A percentile compares a stretch with the other conserved stretches of the same genome.
phyloP scores from a whole-genome alignment of 2,797 vertebrate genomes.

The Borostomias antarcticus region DNA sequence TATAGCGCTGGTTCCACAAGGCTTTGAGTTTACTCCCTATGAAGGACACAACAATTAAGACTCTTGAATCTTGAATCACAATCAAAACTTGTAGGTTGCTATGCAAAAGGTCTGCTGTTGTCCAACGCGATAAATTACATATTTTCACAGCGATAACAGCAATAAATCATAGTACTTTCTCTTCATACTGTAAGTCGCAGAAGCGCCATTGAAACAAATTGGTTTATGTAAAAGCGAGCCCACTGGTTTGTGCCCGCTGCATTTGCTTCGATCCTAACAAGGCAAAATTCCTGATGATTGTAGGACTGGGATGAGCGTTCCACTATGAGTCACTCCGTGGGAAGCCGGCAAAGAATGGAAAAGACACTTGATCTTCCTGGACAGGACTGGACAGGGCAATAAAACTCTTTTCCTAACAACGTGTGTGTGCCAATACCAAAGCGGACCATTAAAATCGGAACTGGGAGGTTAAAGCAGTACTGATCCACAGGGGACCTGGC shows the following conservation, averaged over 20 bases:
- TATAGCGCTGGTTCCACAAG: no score
- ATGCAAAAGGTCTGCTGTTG: background rate
- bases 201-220: constrained; percentile 31
- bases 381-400: constrained; percentile 17
- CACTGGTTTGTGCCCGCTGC: constrained; percentile 15
- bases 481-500: constrained; percentile 31
- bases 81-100: no score
- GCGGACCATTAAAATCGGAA: constrained; percentile 15
- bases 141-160: background rate
- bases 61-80: no score
- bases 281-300: constrained; percentile 30
- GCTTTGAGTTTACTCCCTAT: no score
- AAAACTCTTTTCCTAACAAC: constrained; percentile 25
- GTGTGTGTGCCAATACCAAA: constrained; percentile 21
- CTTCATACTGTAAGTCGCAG: constrained; percentile 26
- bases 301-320: constrained; percentile 42
- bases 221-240: constrained; percentile 31
- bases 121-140: background rate
- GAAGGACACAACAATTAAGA: no score
- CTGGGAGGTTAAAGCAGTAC: constrained; percentile 24
- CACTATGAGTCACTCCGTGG: constrained; percentile 25
- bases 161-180: constrained; percentile 31
- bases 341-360: constrained; percentile 34
- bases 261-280: constrained; percentile 27
- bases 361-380: constrained; percentile 33